Conservation (phyloP, 2,888 invertebrate species). For the Hypolimnas misippus region DNA sequence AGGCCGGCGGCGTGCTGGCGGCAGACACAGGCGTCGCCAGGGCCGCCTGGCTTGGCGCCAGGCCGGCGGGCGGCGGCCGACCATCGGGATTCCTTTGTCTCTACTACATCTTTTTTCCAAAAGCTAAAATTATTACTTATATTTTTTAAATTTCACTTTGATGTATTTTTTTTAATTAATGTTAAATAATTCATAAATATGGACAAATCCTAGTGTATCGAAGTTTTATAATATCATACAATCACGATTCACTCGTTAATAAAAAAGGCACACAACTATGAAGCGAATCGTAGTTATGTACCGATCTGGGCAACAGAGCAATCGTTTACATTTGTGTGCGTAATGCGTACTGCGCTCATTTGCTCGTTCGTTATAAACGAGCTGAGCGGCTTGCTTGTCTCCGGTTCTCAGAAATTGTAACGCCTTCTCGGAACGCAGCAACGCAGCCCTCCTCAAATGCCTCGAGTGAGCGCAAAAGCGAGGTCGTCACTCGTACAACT, state of each 20-base stretch:
- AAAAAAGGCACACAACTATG: conserved; percentile 47
- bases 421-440: conserved; percentile 82
- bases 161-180: too few species aligned
- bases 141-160: background rate
- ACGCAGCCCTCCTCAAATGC: conserved; percentile 70
- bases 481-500: conserved; percentile 70
- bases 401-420: conserved; percentile 82
- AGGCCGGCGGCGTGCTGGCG: conserved; percentile 68
- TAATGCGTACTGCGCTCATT: conserved; percentile 74
- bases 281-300: conserved; percentile 46
- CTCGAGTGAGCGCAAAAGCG: conserved; percentile 75
- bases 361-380: conserved; percentile 71
- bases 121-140: background rate
- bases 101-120: conserved; percentile 41
- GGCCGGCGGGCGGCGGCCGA: conserved; percentile 81
- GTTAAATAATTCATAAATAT: background rate
- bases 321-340: conserved; percentile 52
- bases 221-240: conserved; percentile 24
- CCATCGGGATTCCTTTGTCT: conserved; percentile 83
- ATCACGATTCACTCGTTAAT: conserved; percentile 42
- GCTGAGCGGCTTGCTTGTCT: conserved; percentile 76
- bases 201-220: conserved; percentile 1
- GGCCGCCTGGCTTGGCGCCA: conserved; percentile 83
- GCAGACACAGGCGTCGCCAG: conserved; percentile 73
- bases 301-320: conserved; percentile 43